These are phyloP conservation scores for Halesus radiatus DNA, from an alignment of 1,140 invertebrate genomes.

Conservation along the genomic window DNA sequence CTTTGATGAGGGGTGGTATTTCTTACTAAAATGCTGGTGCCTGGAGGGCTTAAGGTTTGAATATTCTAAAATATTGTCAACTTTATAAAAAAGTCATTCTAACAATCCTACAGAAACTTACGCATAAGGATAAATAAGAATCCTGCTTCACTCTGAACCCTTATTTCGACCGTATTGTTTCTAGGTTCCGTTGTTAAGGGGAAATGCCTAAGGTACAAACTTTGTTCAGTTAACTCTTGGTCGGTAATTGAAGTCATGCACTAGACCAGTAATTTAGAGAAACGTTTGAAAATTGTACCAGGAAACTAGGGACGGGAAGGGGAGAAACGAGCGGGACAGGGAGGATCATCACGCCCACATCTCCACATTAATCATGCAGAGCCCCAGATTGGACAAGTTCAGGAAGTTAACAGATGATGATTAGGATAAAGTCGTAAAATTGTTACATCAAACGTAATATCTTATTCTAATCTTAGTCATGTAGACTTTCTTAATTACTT, in stretches of 20 bases:
- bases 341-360: slow-evolving; percentile 25
- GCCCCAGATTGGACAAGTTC: background rate
- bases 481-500: too few species aligned
- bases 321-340: background rate
- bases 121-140: too few species aligned
- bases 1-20: too few species aligned
- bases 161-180: too few species aligned
- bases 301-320: slow-evolving; percentile 6
- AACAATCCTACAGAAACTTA: too few species aligned
- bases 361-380: slow-evolving; percentile 25
- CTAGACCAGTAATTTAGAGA: slow-evolving; percentile 40
- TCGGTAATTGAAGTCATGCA: slow-evolving; percentile 41
- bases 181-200: background rate
- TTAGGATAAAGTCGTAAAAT: slow-evolving; percentile 19
- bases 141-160: too few species aligned
- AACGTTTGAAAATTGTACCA: slow-evolving; percentile 33
- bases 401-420: slow-evolving; percentile 22
- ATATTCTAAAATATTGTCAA: too few species aligned
- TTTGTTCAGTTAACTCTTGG: slow-evolving; percentile 33
- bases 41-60: too few species aligned
- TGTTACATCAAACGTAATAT: background rate
- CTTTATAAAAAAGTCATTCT: too few species aligned
- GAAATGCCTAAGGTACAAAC: background rate
- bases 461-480: slow-evolving; percentile 1
- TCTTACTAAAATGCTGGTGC: too few species aligned